Conservation (phyloP, 2,888 invertebrate species). For the Tenthredo livida region DNA sequence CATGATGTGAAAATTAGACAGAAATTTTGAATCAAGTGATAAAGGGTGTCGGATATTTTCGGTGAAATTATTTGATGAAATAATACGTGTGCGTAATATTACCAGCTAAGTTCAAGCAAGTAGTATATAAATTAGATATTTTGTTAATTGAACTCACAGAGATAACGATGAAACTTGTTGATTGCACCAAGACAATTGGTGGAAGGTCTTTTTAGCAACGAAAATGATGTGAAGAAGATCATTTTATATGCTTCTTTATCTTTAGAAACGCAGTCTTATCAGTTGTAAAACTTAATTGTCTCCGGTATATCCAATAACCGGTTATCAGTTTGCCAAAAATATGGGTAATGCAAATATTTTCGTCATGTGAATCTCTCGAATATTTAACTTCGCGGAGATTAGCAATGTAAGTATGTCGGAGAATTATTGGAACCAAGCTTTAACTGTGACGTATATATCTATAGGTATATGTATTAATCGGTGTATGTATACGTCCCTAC, state of each 20-base stretch:
- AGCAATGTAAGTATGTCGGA: neutral
- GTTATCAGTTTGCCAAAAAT: constrained; percentile 9
- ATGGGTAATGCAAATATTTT: constrained; percentile 21
- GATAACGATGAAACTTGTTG: constrained; percentile 63
- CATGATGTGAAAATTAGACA: neutral
- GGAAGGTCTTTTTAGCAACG: constrained; percentile 51
- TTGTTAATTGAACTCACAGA: constrained; percentile 64
- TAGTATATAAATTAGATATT: neutral
- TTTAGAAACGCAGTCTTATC: constrained; percentile 54
- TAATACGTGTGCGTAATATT: neutral
- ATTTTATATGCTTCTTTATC: constrained; percentile 71
- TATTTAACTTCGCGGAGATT: neutral
- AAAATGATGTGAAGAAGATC: constrained; percentile 58
- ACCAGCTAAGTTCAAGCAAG: neutral
- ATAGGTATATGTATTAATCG: neutral
- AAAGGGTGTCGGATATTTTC: too few species aligned
- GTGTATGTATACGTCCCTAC: neutral
- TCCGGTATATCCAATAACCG: neutral
- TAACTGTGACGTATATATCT: neutral
- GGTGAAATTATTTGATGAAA: neutral
- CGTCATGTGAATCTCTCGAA: neutral
- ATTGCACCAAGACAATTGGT: constrained; percentile 44
- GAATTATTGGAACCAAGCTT: neutral
- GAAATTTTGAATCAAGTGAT: neutral
- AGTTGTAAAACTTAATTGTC: constrained; percentile 16